phyloP scores from a whole-genome alignment of 1,140 invertebrate species.

The Helicoverpa zea region DNA sequence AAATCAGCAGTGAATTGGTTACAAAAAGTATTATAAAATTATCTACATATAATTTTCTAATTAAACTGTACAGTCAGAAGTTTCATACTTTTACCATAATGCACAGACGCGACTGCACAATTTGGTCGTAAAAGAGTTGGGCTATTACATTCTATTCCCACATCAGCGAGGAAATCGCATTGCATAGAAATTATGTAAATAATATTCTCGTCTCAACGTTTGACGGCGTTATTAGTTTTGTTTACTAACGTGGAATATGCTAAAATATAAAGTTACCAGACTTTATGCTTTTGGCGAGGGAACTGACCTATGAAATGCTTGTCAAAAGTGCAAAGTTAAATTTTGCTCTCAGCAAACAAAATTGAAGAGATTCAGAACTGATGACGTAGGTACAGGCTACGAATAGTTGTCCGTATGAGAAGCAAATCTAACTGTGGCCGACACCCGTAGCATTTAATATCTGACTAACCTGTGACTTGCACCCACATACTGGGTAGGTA shows the following conservation, averaged over 20 bases:
- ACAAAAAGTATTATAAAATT: too few relatives aligned
- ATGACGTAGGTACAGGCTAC: too few relatives aligned
- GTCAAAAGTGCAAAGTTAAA: slow-evolving; percentile 17
- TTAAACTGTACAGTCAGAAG: background rate
- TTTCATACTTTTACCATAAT: too few relatives aligned
- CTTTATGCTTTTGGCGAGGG: slow-evolving; percentile 17
- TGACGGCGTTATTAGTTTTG: slow-evolving; percentile 42
- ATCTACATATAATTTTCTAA: background rate
- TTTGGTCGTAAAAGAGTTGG: background rate
- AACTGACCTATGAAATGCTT: slow-evolving; percentile 26
- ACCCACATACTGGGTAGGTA: too few relatives aligned
- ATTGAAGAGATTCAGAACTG: too few relatives aligned
- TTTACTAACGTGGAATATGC: slow-evolving; percentile 20
- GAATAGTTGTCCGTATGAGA: too few relatives aligned
- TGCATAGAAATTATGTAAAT: slow-evolving; percentile 37
- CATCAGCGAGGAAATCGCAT: slow-evolving; percentile 20
- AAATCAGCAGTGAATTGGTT: too few relatives aligned
- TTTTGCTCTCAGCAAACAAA: background rate
- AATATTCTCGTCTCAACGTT: slow-evolving; percentile 21
- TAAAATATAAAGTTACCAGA: slow-evolving; percentile 29
- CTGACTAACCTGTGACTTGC: too few relatives aligned
- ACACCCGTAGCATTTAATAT: too few relatives aligned
- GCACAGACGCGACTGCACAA: background rate
- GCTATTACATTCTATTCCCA: slow-evolving; percentile 18
- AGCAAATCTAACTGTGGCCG: too few relatives aligned